A percentile compares a stretch with the other conserved stretches of the same genome.
phyloP scores from a whole-genome alignment of 2,888 invertebrate species.

The Sinopyrophorus schimmeli region DNA sequence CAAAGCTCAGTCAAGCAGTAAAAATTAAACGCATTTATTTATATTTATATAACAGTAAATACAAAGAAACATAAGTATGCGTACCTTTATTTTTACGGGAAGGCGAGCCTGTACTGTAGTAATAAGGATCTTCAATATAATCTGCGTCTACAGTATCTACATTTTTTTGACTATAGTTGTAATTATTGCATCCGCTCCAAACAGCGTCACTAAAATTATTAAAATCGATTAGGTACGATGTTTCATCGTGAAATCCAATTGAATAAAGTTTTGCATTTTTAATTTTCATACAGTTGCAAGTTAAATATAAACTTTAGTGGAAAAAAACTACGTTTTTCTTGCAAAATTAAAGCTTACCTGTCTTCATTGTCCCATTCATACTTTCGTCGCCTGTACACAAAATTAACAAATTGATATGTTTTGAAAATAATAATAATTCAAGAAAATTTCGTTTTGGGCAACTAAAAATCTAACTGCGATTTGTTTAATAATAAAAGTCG shows the following conservation, averaged over 20 bases:
- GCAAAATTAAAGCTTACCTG: slow-evolving; percentile 55
- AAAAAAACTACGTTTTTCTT: too few relatives aligned
- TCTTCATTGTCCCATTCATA: slow-evolving; percentile 61
- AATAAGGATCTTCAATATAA: slow-evolving; percentile 35
- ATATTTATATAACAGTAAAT: slow-evolving; percentile 1
- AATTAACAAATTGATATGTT: slow-evolving; percentile 29
- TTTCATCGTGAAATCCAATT: too few relatives aligned
- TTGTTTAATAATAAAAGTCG: too few relatives aligned
- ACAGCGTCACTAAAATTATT: too few relatives aligned
- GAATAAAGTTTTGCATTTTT: too few relatives aligned
- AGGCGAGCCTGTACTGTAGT: slow-evolving; percentile 9
- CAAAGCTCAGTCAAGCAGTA: slow-evolving; percentile 13
- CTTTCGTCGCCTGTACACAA: slow-evolving; percentile 58
- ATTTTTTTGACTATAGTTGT: slow-evolving; percentile 53
- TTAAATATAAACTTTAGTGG: too few relatives aligned
- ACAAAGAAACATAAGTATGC: too few relatives aligned
- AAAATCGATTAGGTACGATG: too few relatives aligned
- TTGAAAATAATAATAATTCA: too few relatives aligned
- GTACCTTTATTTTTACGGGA: slow-evolving; percentile 16
- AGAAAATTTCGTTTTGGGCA: too few relatives aligned
- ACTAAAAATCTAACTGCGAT: too few relatives aligned
- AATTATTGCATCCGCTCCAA: slow-evolving; percentile 60
- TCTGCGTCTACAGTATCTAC: slow-evolving; percentile 52
- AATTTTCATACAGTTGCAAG: too few relatives aligned
- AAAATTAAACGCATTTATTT: slow-evolving; percentile 6